Percentiles rank a stretch among this genome's conserved stretches.
Conservation (phyloP, 2,113 vertebrate genomes). For the Lota lota region DNA sequence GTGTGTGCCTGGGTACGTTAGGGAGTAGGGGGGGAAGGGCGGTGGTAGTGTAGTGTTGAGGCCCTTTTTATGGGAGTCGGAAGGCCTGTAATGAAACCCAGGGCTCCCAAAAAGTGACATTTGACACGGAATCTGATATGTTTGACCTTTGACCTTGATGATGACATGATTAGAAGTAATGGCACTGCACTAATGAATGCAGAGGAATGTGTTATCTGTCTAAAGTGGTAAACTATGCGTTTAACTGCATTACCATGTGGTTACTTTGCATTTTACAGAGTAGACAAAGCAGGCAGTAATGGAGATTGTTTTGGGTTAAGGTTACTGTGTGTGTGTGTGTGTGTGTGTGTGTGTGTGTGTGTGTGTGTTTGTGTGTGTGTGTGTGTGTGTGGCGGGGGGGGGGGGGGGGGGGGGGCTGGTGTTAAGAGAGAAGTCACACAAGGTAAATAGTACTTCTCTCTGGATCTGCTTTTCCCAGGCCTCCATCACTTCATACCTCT, state of each 20-base stretch:
- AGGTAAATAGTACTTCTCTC: background rate
- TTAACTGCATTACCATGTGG: conserved; percentile 26
- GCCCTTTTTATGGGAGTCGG: conserved; percentile 32
- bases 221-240: conserved; percentile 37
- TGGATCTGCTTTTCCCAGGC: background rate
- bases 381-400: background rate
- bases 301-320: conserved; percentile 25
- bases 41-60: background rate
- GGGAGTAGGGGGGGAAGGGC: background rate
- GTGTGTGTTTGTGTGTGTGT: too few species aligned
- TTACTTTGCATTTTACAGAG: conserved; percentile 33
- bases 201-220: conserved; percentile 42
- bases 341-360: too few species aligned
- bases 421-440: background rate
- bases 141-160: conserved; percentile 32
- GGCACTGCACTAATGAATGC: conserved; percentile 47
- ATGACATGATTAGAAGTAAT: conserved; percentile 42
- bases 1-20: background rate
- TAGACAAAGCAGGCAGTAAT: conserved; percentile 13
- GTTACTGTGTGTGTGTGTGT: background rate
- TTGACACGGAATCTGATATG: conserved; percentile 62
- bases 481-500: conserved; percentile 1
- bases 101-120: conserved; percentile 56
- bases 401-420: fast-evolving
- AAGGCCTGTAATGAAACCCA: conserved; percentile 45